Evolutionary conservation across 2,797 vertebrate species (phyloP), one percentile per base, ranked within the genome.

Genomic region (Florisuga fusca): DNA sequence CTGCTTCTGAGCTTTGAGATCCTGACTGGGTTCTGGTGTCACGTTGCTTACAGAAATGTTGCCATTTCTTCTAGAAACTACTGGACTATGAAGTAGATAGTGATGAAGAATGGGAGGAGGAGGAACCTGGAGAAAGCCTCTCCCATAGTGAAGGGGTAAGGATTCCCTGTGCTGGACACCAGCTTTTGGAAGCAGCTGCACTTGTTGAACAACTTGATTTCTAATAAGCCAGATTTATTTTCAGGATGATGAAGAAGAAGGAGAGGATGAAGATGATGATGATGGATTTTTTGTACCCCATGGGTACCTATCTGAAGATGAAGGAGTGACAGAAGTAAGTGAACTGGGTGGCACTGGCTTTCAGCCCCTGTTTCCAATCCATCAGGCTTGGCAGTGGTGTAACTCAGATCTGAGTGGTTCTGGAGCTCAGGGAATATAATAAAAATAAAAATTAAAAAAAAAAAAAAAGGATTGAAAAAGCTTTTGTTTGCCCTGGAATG

Each of bases 21-120:
- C 26, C 58, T 18, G 7, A 8, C 0, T 3, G 20, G 55, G 41
- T 11, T 57, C 62, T 62, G 50, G 19, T 1, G 8, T 58, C 10
- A 11, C 9, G 1, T 9, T 7, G 1, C 1, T 78, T 26, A 41
- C 59, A 17, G 17, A 14, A 31, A 2, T 22, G 33, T 61, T 71
- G 87, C 54, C 20, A 2, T 91, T 69, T 95, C 73, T 96, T 95
- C 29, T 91, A 99, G 99, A 97, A 97, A 14, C 95, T 99, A 22
- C 97, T 99, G 50, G 99, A 99, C 97, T 99, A 99, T 8, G 99
- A 99, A 83, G 98, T 99, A 33, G 99, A 99, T 85, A 99, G 99
- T 55, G 99, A 99, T 93, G 99, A 99, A 34, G 99, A 99, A 82
- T 99, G 99, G 99, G 99, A 99, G 84, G 99, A 99, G 85, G 99